These are phyloP conservation scores for Brachyistius frenatus DNA, from an alignment of 2,113 vertebrate genomes.

Conservation along the genomic window DNA sequence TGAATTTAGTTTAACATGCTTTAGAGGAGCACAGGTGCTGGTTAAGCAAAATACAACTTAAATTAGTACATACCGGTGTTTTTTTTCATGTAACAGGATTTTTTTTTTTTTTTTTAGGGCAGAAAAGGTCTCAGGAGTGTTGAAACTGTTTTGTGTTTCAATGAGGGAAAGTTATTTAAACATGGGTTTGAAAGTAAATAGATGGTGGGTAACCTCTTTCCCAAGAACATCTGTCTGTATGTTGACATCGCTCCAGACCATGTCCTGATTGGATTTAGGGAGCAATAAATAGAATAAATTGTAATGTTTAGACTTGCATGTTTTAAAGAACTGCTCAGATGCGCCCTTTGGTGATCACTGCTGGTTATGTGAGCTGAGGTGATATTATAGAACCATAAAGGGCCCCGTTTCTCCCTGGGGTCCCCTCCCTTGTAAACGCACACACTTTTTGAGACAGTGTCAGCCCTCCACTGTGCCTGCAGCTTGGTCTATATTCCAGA, in stretches of 20 bases:
- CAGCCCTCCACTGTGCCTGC: slow-evolving; percentile 34
- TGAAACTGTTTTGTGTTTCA: slow-evolving; percentile 27
- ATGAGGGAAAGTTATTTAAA: slow-evolving; percentile 40
- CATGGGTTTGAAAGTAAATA: slow-evolving; percentile 23
- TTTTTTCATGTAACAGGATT: background rate
- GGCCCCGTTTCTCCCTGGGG: slow-evolving; percentile 36
- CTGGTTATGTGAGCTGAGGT: slow-evolving; percentile 45
- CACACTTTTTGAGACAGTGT: slow-evolving; percentile 42
- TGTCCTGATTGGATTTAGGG: slow-evolving; percentile 53
- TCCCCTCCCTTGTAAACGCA: slow-evolving; percentile 42
- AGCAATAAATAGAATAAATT: slow-evolving; percentile 61
- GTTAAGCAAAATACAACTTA: too few species aligned
- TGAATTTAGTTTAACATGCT: background rate
- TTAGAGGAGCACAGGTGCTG: too few species aligned
- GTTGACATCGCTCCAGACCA: slow-evolving; percentile 43
- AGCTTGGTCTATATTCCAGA: slow-evolving; percentile 46
- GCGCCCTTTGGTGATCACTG: slow-evolving; percentile 41
- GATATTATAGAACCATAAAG: slow-evolving; percentile 57
- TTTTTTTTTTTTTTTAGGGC: background rate
- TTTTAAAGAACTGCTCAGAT: slow-evolving; percentile 50
- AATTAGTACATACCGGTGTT: too few species aligned
- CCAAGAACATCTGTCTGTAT: slow-evolving; percentile 49
- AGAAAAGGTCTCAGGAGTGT: background rate
- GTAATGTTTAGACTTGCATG: slow-evolving; percentile 49
- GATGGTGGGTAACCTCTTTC: slow-evolving; percentile 17